A percentile compares a stretch with the other conserved stretches of the same genome.
These are phyloP conservation scores for Synanthedon myopaeformis DNA, from an alignment of 2,888 invertebrate genomes.

Conservation along the genomic window DNA sequence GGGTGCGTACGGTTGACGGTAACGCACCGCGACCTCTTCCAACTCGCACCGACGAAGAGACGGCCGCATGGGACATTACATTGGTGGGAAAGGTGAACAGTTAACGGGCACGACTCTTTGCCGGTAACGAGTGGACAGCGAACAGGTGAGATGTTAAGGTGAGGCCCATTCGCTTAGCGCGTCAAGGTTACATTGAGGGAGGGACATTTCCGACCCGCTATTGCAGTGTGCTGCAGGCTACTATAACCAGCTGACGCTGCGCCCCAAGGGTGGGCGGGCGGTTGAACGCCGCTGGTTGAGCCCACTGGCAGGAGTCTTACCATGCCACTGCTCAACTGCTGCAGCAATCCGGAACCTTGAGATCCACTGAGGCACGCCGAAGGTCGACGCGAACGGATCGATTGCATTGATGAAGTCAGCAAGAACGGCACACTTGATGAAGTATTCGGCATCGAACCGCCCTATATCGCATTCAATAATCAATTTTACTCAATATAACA, in stretches of 20 bases:
- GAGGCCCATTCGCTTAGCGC: constrained; percentile 36
- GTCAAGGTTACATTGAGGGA: constrained; percentile 80
- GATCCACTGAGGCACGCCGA: constrained; percentile 76
- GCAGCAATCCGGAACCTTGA: constrained; percentile 81
- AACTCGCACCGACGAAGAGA: constrained; percentile 4
- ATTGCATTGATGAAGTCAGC: constrained; percentile 73
- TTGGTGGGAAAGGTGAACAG: no score
- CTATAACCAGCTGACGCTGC: constrained; percentile 66
- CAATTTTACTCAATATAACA: not conserved
- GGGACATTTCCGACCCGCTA: constrained; percentile 79
- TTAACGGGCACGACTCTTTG: not conserved
- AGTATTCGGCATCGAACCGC: constrained; percentile 91
- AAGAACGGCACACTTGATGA: constrained; percentile 90
- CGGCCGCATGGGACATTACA: not conserved
- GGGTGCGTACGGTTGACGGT: no score
- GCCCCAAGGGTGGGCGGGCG: constrained; percentile 65
- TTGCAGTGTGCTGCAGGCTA: constrained; percentile 62
- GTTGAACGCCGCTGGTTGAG: constrained; percentile 73
- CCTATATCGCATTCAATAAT: constrained; percentile 64
- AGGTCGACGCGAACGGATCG: constrained; percentile 79
- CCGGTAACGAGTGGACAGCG: not conserved
- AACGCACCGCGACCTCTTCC: not conserved
- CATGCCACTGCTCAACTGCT: constrained; percentile 93
- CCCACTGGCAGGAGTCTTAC: constrained; percentile 84
- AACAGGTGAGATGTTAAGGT: not conserved